Evolutionary conservation across 1,140 invertebrate species (phyloP).

Genomic region (Steinernema khuongi): DNA sequence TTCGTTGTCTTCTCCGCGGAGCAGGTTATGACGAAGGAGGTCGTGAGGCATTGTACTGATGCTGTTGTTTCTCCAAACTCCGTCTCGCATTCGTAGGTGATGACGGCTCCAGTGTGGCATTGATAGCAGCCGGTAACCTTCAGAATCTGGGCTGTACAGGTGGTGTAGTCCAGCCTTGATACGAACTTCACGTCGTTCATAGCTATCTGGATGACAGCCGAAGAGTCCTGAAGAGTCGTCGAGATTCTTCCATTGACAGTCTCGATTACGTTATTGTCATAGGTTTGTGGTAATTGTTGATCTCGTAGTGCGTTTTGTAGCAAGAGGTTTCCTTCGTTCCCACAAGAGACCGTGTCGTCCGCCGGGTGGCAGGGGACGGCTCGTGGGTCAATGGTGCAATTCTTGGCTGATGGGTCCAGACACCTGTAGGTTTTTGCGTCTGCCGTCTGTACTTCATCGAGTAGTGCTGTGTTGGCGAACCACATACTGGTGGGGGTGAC

Average conservation of each 20-base stretch:
- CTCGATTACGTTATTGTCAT: not conserved
- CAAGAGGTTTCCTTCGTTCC: too few relatives aligned
- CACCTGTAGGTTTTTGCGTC: not conserved
- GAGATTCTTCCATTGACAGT: not conserved
- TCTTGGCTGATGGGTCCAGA: not conserved
- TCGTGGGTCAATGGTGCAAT: too few relatives aligned
- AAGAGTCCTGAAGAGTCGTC: not conserved
- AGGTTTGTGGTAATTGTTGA: not conserved
- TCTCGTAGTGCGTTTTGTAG: too few relatives aligned
- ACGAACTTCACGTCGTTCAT: not conserved
- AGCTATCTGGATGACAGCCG: not conserved
- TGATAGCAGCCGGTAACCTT: not conserved
- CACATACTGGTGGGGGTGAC: not conserved
- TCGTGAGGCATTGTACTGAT: not conserved
- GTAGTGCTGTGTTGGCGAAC: not conserved
- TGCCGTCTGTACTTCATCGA: not conserved
- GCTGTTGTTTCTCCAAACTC: not conserved
- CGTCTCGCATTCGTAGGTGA: not conserved
- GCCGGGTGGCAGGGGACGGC: too few relatives aligned
- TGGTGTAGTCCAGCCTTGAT: not conserved
- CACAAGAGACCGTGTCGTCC: too few relatives aligned
- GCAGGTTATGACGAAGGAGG: too few relatives aligned
- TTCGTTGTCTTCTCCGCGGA: too few relatives aligned
- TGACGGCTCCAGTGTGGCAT: not conserved
- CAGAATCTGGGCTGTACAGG: not conserved